Evolutionary conservation across 2,888 invertebrate species (phyloP).

Genomic region (Orthosia gothica): DNA sequence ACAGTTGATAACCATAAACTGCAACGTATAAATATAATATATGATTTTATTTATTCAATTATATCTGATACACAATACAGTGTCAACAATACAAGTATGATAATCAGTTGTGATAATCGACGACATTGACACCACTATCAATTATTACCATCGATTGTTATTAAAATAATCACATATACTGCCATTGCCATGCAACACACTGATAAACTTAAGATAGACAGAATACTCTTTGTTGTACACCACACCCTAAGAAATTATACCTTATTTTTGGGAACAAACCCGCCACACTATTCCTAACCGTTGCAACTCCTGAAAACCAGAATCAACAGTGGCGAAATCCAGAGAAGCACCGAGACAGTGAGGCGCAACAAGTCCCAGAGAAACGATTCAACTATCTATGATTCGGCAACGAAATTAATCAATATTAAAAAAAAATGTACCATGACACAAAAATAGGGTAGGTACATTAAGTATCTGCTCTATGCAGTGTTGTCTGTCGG

Average conservation of each 20-base stretch:
- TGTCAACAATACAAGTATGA: conserved; percentile 19
- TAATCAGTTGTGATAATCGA: conserved; percentile 40
- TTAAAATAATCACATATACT: not conserved
- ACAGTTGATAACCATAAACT: not conserved
- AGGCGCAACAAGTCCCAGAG: too few species aligned
- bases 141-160: conserved; percentile 7
- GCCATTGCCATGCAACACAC: not conserved
- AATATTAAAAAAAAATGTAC: not conserved
- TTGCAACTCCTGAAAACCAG: too few species aligned
- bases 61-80: not conserved
- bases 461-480: not conserved
- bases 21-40: too few species aligned
- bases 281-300: too few species aligned
- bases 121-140: conserved; percentile 30
- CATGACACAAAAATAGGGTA: not conserved
- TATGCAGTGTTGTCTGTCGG: not conserved
- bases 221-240: not conserved
- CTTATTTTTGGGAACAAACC: too few species aligned
- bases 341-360: too few species aligned
- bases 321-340: too few species aligned
- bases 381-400: too few species aligned
- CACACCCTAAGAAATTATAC: too few species aligned
- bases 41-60: not conserved
- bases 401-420: too few species aligned
- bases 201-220: not conserved